Evolutionary conservation across 1,140 invertebrate genomes (phyloP), one percentile per base, ranked within the genome.

Genomic region (Diprion similis): DNA sequence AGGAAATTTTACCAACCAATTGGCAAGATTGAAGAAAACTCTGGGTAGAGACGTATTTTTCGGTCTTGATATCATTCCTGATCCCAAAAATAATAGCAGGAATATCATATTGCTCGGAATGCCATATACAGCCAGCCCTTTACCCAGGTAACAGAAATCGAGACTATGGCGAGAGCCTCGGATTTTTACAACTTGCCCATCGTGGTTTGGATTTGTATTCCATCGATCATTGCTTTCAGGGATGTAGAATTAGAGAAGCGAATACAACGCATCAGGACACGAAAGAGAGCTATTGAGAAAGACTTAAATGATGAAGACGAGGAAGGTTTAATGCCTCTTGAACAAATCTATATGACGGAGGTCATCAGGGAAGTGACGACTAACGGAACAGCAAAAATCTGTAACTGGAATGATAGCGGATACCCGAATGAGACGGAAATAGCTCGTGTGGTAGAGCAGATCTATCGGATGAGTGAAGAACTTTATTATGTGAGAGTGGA

Each of bases 21-120:
- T 93, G 17, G 92, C 90, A 18, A 88, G 88, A 46, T 86, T 93
- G 1, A 93, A 94, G 77, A 90, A 86, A 73, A 80, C 90, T 47
- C 82, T 94, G 1, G 90, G 90, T 10, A 89, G 91, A 85, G 93
- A 94, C 76, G 81, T 93, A 0, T 89, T 94, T 1, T 91, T 94
- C 72, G 92, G 93, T 0, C 91, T 93, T 68, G 90, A 91, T 73
- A 89, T 94, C n/a, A 89, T 90, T 78, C 88, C 90, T 0, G 92
- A 94, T 88, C 91, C 92, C 0, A 90, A 88, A 68, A 93, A 94
- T 78, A 90, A 90, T 3, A 90, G 89, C 3, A 82, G 89, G 1
- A 93, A 92, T 80, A 84, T 92, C 68, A 88, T 94, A 37, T 88
- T 90, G 8, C 83, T 94, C 73, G 92, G 92, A 66, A 88, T 90